Evolutionary conservation across 30 jellyfish, hydroid and myxozoan genomes (phyloP), one percentile per base, ranked within the genome.

Genomic region (Aurelia sp.): DNA sequence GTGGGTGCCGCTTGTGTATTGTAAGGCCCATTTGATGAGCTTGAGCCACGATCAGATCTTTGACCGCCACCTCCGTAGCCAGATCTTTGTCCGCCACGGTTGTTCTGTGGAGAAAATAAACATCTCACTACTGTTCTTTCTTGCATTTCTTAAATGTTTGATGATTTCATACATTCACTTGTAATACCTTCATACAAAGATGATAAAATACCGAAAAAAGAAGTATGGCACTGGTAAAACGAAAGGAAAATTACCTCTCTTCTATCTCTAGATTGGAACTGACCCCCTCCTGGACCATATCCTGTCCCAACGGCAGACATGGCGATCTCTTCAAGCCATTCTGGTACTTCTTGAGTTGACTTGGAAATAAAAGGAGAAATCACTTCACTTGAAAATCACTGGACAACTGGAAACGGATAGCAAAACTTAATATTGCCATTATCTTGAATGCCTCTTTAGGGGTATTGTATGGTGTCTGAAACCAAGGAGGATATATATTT

Each of bases 251-350:
- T n/a, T 84, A 94, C 97, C 72, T 59, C 73, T 77, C 99, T 53
- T 30, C 90, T 88, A 73, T 94, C 99, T 57, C 90, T 84, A 0
- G 97, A 84, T 31, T 94, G 91, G 74, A 81, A 94, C 62, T 86
- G 76, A 18, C 97, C 99, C 27, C 97, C 97, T 31, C 88, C 86
- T n/a, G 99, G 99, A 5, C 99, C 99, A 78, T 89, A 94, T 1
- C 96, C 97, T 3, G 99, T 95, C 30, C 99, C 99, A 66, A 95
- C 87, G 4, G 97, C 98, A 3, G 97, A 79, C 88, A 79, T 97
- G 19, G 99, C 99, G 12, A 87, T 83, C 51, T 90, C 98, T 65
- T 95, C 98, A 17, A 95, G 89, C 99, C 99, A 95, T 10, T 81
- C 96, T 8, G 99, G 99, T 6, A 95, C 97, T 20, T 30, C 96